Percentiles rank a stretch among this genome's conserved stretches.
phyloP scores from a whole-genome alignment of 1,140 invertebrate genomes.

The Chrysoperla carnea region DNA sequence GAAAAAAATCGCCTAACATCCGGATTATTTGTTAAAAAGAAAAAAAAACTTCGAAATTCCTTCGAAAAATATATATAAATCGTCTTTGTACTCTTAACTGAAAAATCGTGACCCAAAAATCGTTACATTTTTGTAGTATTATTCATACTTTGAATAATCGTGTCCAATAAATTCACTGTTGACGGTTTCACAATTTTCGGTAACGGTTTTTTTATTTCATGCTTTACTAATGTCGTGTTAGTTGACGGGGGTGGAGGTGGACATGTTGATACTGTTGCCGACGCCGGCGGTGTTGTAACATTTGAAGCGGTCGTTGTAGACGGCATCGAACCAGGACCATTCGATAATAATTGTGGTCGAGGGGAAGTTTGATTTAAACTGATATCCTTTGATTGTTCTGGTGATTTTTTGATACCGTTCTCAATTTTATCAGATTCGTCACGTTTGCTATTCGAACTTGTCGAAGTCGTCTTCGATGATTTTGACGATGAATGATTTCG shows the following conservation, averaged over 20 bases:
- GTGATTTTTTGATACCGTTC: not conserved
- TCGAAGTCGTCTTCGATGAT: not conserved
- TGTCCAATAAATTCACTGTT: too few species aligned
- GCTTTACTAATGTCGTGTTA: conserved; percentile 7
- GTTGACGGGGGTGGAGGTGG: conserved; percentile 19
- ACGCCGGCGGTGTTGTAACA: not conserved
- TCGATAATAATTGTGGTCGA: not conserved
- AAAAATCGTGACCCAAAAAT: too few species aligned
- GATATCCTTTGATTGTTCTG: not conserved
- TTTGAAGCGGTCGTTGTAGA: conserved; percentile 3
- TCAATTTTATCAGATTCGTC: not conserved
- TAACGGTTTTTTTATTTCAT: too few species aligned
- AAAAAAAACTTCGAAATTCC: too few species aligned
- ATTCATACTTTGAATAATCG: too few species aligned
- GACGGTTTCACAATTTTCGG: too few species aligned
- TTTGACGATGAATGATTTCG: conserved; percentile 1
- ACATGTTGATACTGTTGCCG: conserved; percentile 5
- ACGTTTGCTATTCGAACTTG: not conserved
- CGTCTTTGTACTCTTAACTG: too few species aligned
- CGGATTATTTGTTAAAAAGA: too few species aligned
- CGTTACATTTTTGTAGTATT: too few species aligned
- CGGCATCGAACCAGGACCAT: too few species aligned
- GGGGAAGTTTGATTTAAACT: conserved; percentile 3
- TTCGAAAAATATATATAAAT: too few species aligned
- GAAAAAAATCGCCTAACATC: too few species aligned